Percentiles rank a stretch among this genome's conserved stretches.
phyloP scores from a whole-genome alignment of 2,888 invertebrate species.

The Epirrita christyi region DNA sequence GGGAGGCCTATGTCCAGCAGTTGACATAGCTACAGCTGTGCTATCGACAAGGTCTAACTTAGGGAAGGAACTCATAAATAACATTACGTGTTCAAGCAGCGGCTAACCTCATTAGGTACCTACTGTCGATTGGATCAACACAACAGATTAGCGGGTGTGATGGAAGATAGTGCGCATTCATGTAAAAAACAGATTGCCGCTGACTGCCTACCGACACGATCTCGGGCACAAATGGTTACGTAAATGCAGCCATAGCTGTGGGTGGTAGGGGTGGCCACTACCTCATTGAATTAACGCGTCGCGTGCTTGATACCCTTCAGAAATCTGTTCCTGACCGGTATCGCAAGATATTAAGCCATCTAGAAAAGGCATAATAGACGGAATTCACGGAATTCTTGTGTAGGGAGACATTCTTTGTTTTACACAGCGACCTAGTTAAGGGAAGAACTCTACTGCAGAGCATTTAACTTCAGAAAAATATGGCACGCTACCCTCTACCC shows the following conservation, averaged over 20 bases:
- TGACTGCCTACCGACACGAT: background rate
- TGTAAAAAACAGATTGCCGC: slow-evolving; percentile 4
- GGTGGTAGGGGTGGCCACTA: slow-evolving; percentile 23
- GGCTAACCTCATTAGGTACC: slow-evolving; percentile 18
- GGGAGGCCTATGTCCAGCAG: too few species aligned
- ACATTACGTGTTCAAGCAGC: slow-evolving; percentile 26
- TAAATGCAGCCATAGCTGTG: slow-evolving; percentile 6
- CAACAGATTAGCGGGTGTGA: slow-evolving; percentile 56
- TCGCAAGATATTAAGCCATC: slow-evolving; percentile 10
- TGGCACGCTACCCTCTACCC: background rate
- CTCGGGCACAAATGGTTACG: background rate
- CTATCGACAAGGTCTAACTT: background rate
- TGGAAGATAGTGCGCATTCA: slow-evolving; percentile 44
- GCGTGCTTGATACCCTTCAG: slow-evolving; percentile 30
- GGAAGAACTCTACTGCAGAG: background rate
- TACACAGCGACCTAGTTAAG: background rate
- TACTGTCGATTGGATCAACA: slow-evolving; percentile 54
- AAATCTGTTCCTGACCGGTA: slow-evolving; percentile 10
- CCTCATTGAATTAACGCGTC: slow-evolving; percentile 41
- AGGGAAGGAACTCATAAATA: slow-evolving; percentile 18
- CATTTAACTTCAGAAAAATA: slow-evolving; percentile 5
- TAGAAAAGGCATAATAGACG: background rate
- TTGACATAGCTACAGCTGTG: too few species aligned
- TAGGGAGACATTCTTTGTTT: slow-evolving; percentile 3
- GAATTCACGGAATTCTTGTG: slow-evolving; percentile 7